phyloP scores from a whole-genome alignment of 2,113 vertebrate genomes.

The Tupaia chinensis region DNA sequence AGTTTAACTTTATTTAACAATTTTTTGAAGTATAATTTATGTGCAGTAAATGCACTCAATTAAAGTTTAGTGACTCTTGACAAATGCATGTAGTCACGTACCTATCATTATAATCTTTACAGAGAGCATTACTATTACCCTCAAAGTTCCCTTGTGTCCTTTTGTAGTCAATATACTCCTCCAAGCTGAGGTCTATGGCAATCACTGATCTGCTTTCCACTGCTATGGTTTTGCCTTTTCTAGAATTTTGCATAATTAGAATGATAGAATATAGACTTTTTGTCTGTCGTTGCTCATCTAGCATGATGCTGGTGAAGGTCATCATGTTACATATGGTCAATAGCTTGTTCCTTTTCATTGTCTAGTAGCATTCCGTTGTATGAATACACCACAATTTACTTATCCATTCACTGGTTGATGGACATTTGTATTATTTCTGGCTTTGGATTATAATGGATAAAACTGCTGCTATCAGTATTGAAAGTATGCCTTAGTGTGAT shows the following conservation, averaged over 20 bases:
- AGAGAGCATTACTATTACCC: neutral
- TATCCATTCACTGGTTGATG: neutral
- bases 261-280: neutral
- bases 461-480: neutral
- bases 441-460: slow-evolving; percentile 2
- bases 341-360: neutral
- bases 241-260: neutral
- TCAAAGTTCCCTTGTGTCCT: neutral
- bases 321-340: neutral
- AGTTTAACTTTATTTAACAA: neutral
- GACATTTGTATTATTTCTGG: neutral
- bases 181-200: neutral
- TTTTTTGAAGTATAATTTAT: neutral
- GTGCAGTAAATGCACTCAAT: neutral
- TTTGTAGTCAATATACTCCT: neutral
- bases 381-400: neutral
- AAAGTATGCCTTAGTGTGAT: neutral
- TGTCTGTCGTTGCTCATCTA: neutral
- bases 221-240: neutral
- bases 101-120: neutral
- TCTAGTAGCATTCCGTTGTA: neutral
- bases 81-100: neutral
- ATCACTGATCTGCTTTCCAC: neutral
- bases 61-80: slow-evolving; percentile 3
- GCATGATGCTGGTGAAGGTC: neutral